Conservation (phyloP, 2,797 vertebrate genomes). For the Cirrhinus molitorella region DNA sequence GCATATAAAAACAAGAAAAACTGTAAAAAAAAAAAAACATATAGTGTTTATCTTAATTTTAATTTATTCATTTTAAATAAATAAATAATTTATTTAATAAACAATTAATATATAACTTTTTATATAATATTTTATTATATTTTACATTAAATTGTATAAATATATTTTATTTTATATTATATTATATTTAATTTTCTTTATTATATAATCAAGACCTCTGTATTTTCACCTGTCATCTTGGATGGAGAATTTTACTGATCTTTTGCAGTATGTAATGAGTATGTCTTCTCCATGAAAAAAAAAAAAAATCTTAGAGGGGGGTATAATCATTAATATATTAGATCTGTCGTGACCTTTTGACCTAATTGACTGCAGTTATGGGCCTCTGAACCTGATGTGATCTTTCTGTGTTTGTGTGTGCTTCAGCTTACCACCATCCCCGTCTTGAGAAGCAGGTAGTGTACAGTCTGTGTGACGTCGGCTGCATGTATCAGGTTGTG, state of each 20-base stretch:
- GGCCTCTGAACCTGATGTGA: too few species aligned
- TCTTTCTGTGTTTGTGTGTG: not conserved
- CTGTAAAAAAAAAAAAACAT: too few species aligned
- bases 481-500: slow-evolving; percentile 96
- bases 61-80: too few species aligned
- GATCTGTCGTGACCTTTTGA: not conserved
- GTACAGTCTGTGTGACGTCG: slow-evolving; percentile 95
- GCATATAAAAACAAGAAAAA: not conserved
- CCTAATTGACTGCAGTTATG: not conserved
- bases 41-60: too few species aligned
- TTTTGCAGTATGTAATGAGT: not conserved
- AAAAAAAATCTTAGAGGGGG: not conserved
- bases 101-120: too few species aligned
- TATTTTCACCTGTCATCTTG: not conserved
- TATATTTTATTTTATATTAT: too few species aligned
- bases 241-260: not conserved
- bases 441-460: slow-evolving; percentile 95
- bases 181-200: too few species aligned
- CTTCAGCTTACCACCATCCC: slow-evolving; percentile 87
- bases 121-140: too few species aligned
- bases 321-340: not conserved
- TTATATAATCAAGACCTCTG: not conserved
- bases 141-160: too few species aligned
- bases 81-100: too few species aligned
- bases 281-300: not conserved